phyloP scores from a whole-genome alignment of 2,113 vertebrate species.

The Formicarius rufipectus region DNA sequence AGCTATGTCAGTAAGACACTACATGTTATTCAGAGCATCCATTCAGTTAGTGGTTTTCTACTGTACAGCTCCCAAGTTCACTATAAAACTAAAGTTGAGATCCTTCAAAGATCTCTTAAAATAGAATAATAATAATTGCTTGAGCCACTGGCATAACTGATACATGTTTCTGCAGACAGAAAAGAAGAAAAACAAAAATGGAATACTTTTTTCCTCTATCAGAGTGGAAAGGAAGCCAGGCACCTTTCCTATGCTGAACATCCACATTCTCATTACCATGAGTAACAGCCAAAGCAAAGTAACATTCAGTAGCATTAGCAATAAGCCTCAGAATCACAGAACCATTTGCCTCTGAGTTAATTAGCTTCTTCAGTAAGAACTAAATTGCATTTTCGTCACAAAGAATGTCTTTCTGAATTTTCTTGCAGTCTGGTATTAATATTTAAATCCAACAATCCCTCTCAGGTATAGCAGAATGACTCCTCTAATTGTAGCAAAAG shows the following conservation, averaged over 20 bases:
- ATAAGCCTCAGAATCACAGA: conserved; percentile 42
- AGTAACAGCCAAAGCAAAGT: conserved; percentile 29
- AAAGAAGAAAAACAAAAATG: not conserved
- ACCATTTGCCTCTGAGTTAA: conserved; percentile 52
- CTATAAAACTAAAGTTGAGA: not conserved
- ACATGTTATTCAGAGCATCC: not conserved
- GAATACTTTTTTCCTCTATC: not conserved
- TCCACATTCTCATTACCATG: conserved; percentile 24
- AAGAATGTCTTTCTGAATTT: conserved; percentile 47
- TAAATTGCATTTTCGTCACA: conserved; percentile 54
- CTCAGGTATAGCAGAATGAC: not conserved
- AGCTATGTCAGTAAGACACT: not conserved
- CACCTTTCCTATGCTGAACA: not conserved
- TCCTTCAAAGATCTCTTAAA: not conserved
- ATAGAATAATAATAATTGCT: not conserved
- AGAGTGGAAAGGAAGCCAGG: not conserved
- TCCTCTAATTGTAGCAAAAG: conserved; percentile 39
- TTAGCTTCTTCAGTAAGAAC: conserved; percentile 56
- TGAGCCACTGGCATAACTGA: not conserved
- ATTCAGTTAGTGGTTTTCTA: not conserved
- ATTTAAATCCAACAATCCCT: conserved; percentile 36
- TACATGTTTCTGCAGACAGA: not conserved
- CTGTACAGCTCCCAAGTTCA: not conserved
- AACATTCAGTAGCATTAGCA: conserved; percentile 31
- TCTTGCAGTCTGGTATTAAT: conserved; percentile 44